Conservation (phyloP, 1,140 invertebrate genomes). For the Euwallacea fornicatus region DNA sequence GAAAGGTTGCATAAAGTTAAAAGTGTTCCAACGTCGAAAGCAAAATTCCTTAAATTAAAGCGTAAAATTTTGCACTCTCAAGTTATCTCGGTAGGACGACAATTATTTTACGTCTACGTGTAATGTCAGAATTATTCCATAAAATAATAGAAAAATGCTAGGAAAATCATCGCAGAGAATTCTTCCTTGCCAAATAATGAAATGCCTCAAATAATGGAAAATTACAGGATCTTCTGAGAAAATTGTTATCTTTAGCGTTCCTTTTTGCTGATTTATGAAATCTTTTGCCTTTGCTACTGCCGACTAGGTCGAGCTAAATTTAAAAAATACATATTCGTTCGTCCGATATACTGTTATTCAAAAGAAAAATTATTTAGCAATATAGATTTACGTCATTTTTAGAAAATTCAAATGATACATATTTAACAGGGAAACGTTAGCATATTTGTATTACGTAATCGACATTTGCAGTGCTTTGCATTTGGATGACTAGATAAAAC, state of each 20-base stretch:
- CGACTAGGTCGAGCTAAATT: too few relatives aligned
- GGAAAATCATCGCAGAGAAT: conserved; percentile 14
- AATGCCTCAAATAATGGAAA: conserved; percentile 17
- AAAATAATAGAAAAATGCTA: conserved; percentile 18
- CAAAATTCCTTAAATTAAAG: too few relatives aligned
- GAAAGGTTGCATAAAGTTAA: too few relatives aligned
- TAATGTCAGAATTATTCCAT: conserved; percentile 18
- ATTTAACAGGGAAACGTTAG: background rate
- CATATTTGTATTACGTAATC: too few relatives aligned
- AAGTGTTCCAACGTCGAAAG: too few relatives aligned
- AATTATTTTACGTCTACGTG: conserved; percentile 18
- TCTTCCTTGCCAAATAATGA: conserved; percentile 17
- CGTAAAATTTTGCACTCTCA: conserved; percentile 2
- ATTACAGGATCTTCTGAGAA: conserved; percentile 15
- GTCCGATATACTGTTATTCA: too few relatives aligned
- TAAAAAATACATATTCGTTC: too few relatives aligned
- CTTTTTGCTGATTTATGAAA: conserved; percentile 17
- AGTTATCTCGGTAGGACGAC: conserved; percentile 5
- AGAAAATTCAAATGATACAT: too few relatives aligned
- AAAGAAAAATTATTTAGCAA: too few relatives aligned
- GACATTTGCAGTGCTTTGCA: too few relatives aligned
- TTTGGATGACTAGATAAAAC: too few relatives aligned
- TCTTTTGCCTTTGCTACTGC: conserved; percentile 13
- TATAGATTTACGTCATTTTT: too few relatives aligned
- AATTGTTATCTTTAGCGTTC: conserved; percentile 4